A percentile compares a stretch with the other conserved stretches of the same genome.
phyloP scores from a whole-genome alignment of 2,113 vertebrate species.

The Galemys pyrenaicus region DNA sequence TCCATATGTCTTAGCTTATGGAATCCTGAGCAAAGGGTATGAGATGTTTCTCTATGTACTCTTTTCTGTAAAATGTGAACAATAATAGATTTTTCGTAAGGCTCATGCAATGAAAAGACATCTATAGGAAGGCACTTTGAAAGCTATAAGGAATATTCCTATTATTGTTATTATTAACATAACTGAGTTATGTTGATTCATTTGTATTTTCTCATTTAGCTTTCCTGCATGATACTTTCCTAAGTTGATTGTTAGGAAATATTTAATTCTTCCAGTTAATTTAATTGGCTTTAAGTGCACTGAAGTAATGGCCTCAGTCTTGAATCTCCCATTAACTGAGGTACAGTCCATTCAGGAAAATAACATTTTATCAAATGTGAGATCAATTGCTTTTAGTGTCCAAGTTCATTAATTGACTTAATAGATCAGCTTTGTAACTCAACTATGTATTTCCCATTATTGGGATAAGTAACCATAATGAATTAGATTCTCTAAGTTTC shows the following conservation, averaged over 20 bases:
- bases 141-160: background rate
- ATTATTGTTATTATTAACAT: background rate
- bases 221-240: background rate
- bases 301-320: background rate
- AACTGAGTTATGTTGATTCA: background rate
- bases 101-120: background rate
- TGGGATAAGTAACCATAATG: background rate
- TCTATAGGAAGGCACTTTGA: background rate
- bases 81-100: background rate
- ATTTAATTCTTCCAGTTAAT: background rate
- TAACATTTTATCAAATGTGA: background rate
- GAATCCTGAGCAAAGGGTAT: background rate
- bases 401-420: background rate
- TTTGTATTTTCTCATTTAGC: background rate
- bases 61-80: slow-evolving; percentile 18
- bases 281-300: background rate
- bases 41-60: background rate
- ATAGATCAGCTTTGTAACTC: background rate
- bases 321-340: background rate
- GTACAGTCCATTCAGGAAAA: background rate
- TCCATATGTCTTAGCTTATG: background rate
- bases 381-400: background rate
- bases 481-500: background rate
- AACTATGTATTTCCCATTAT: background rate
- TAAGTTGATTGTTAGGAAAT: background rate